A percentile compares a stretch with the other conserved stretches of the same genome.
Conservation (phyloP, 2,797 vertebrate species). For the Mallotus villosus region DNA sequence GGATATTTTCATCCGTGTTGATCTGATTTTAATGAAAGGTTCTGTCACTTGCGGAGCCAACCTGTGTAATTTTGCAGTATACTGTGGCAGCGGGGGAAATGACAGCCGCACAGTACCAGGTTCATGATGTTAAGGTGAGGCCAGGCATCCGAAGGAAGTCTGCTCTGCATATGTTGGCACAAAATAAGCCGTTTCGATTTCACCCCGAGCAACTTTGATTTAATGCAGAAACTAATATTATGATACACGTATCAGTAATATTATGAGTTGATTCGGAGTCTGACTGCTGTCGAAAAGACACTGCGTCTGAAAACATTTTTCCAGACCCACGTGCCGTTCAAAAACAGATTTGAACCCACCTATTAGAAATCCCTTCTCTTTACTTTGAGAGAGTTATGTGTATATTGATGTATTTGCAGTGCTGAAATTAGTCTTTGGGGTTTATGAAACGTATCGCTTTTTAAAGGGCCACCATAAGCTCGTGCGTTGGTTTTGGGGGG, state of each 20-base stretch:
- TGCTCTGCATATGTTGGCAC: conserved; percentile 29
- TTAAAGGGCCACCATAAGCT: not conserved
- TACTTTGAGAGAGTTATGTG: not conserved
- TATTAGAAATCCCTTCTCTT: not conserved
- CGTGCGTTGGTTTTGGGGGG: not conserved
- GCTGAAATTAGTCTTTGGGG: not conserved
- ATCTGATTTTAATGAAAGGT: conserved; percentile 77
- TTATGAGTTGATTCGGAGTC: not conserved
- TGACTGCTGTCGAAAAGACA: conserved; percentile 2
- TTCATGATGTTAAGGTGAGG: conserved; percentile 61
- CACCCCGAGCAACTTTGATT: conserved; percentile 32
- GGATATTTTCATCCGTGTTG: conserved; percentile 71
- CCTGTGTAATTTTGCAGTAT: conserved; percentile 63
- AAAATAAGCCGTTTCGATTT: conserved; percentile 30
- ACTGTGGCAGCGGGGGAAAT: conserved; percentile 62
- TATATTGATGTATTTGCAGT: not conserved
- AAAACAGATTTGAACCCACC: not conserved
- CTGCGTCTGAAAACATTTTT: not conserved
- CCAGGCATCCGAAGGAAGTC: conserved; percentile 42
- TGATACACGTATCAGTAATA: not conserved
- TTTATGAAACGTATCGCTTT: not conserved
- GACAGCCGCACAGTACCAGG: conserved; percentile 51
- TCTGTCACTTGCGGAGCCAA: conserved; percentile 70
- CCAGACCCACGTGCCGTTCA: too few species aligned
- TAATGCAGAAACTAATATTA: conserved; percentile 20